Conservation (phyloP, 2,888 invertebrate genomes). For the Brenthis ino region DNA sequence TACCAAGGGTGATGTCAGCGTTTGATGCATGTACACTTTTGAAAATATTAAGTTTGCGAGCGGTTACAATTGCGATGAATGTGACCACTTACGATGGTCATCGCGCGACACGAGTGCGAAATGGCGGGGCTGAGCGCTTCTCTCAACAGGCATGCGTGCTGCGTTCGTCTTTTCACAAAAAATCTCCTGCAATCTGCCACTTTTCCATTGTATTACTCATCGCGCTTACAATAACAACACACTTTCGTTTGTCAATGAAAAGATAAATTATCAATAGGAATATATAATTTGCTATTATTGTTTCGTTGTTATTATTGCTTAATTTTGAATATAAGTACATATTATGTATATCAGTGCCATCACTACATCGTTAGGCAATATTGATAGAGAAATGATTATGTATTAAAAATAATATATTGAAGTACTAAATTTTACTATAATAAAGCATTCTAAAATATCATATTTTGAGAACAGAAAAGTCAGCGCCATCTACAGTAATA, state of each 20-base stretch:
- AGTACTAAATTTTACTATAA: too few species aligned
- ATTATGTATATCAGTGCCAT: too few species aligned
- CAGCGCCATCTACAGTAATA: background rate
- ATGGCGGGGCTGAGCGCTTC: constrained; percentile 45
- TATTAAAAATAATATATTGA: too few species aligned
- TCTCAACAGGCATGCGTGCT: constrained; percentile 62
- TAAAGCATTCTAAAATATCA: background rate
- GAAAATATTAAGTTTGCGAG: constrained; percentile 24
- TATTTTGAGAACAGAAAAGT: background rate
- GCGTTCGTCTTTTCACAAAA: constrained; percentile 39
- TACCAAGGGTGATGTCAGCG: constrained; percentile 17
- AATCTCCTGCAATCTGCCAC: background rate
- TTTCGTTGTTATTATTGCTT: too few species aligned
- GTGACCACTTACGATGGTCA: constrained; percentile 45
- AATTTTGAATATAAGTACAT: too few species aligned
- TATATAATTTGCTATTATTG: too few species aligned
- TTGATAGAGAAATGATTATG: too few species aligned
- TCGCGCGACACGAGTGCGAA: constrained; percentile 46
- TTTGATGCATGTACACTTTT: constrained; percentile 11
- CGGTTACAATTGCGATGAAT: constrained; percentile 28
- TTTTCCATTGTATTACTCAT: background rate
- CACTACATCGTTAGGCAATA: too few species aligned
- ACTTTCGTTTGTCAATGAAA: too few species aligned
- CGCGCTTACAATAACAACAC: too few species aligned
- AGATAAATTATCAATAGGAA: too few species aligned